Base-by-base conservation (phyloP, 1,140 invertebrate species). In the Charaxes varanes region DNA sequence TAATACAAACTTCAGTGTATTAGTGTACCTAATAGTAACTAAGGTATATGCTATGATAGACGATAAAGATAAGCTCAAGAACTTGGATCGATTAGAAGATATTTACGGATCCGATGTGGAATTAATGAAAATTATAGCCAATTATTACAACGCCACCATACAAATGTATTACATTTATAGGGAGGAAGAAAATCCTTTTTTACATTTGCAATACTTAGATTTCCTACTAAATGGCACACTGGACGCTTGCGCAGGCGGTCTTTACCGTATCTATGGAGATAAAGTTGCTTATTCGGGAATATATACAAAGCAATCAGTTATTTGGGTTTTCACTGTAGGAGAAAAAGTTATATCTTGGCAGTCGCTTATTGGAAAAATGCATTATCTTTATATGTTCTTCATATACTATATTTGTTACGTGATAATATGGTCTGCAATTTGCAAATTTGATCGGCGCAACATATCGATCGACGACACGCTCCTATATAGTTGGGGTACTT, bases 261-360 rank as follows among this genome's bases (percentile, higher is more conserved):
- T 74, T 1, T 82, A 77, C 15, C 64, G 65, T 34, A 52, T 70
- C 4, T 76, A 74, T 26, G 64, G 60, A 0, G 51, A 76, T 16
- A 5, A 50, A 2, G 35, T 46, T 4, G 50, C 49, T 4, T 82
- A 79, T 27, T 72, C 71, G 3, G 74, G 74, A 2, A 43, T 71
- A 11, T 82, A 82, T 27, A 46, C 59, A 1, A 42, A 47, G 16
- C 69, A 79, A 43, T 41, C 37, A 2, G 37, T 74, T 8, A 26
- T 68, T 31, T 82, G 78, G 78, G 47, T 64, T 1, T 82, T 77
- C 14, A 37, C 59, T n/a, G 65, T 57, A 0, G 62, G 68, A 41
- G 54, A 73, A 51, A 40, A 35, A 4, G 41, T 44, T 6, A 53
- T 52, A 28, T 68, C 69, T 12, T 82, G 69, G 71, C 28, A 61